Conservation (phyloP, 2,113 vertebrate genomes). For the Alosa alosa region DNA sequence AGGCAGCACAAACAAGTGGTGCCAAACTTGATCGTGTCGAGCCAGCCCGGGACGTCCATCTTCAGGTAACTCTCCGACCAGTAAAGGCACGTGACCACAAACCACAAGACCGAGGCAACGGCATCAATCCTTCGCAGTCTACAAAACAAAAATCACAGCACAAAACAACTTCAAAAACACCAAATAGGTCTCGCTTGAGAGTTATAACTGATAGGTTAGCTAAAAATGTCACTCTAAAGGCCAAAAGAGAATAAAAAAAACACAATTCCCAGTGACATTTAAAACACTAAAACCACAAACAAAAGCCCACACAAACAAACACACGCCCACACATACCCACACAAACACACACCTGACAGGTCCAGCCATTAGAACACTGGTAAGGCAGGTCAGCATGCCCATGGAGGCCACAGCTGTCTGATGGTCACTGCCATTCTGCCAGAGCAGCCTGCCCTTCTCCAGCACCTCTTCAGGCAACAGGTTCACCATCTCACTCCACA, state of each 20-base stretch:
- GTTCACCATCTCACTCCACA: conserved; percentile 74
- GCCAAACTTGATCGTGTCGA: conserved; percentile 79
- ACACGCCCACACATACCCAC: background rate
- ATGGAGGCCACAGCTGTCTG: conserved; percentile 76
- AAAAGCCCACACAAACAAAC: no score
- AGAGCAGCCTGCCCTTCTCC: conserved; percentile 66
- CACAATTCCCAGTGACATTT: no score
- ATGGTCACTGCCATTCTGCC: conserved; percentile 81
- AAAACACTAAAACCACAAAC: no score
- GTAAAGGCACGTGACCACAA: conserved; percentile 80
- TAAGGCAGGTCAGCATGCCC: conserved; percentile 84
- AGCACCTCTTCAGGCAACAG: conserved; percentile 71
- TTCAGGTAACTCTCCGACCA: conserved; percentile 75
- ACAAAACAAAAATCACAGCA: conserved; percentile 6
- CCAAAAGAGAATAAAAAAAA: background rate
- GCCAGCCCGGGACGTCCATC: conserved; percentile 70
- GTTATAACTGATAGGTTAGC: background rate
- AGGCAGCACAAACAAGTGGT: conserved; percentile 85
- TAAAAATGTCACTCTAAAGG: background rate
- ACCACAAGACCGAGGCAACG: conserved; percentile 83
- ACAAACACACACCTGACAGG: conserved; percentile 73
- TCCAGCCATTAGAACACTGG: conserved; percentile 84
- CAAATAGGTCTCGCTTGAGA: background rate
- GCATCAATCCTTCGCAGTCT: conserved; percentile 92
- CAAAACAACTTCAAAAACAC: background rate